Conservation (phyloP, 2,113 vertebrate genomes). For the Melanerpes formicivorus region DNA sequence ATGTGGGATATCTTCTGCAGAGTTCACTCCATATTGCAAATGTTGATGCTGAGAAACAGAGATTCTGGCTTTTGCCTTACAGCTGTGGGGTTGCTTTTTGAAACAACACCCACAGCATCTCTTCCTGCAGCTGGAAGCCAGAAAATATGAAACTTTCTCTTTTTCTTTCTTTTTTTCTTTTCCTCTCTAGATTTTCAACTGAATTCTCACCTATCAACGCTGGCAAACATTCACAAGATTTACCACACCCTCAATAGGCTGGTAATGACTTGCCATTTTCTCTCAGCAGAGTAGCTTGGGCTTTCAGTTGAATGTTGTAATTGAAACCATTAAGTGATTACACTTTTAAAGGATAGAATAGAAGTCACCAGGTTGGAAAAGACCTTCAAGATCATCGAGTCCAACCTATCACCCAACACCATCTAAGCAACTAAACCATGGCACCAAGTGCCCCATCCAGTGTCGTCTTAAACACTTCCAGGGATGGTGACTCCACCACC, state of each 20-base stretch:
- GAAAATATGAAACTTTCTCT: not conserved
- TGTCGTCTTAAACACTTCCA: too few species aligned
- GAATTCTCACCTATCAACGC: constrained; percentile 98
- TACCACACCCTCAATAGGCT: constrained; percentile 99
- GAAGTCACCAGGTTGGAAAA: too few species aligned
- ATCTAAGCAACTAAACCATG: too few species aligned
- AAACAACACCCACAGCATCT: not conserved
- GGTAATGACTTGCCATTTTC: constrained; percentile 84
- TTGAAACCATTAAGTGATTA: constrained; percentile 8
- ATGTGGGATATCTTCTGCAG: not conserved
- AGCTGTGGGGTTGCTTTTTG: not conserved
- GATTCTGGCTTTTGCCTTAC: not conserved
- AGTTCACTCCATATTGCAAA: not conserved
- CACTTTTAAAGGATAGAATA: not conserved
- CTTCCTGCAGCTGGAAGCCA: constrained; percentile 7
- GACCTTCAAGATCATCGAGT: too few species aligned
- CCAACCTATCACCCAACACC: too few species aligned
- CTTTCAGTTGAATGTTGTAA: not conserved
- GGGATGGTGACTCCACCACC: too few species aligned
- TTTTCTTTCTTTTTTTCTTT: not conserved
- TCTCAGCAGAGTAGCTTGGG: constrained; percentile 36
- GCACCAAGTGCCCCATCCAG: too few species aligned
- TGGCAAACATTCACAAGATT: constrained; percentile 99
- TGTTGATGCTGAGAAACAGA: not conserved
- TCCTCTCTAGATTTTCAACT: constrained; percentile 91